These are phyloP conservation scores for Pseudachorutes palmiensis DNA, from an alignment of 1,140 invertebrate species.

Conservation along the genomic window DNA sequence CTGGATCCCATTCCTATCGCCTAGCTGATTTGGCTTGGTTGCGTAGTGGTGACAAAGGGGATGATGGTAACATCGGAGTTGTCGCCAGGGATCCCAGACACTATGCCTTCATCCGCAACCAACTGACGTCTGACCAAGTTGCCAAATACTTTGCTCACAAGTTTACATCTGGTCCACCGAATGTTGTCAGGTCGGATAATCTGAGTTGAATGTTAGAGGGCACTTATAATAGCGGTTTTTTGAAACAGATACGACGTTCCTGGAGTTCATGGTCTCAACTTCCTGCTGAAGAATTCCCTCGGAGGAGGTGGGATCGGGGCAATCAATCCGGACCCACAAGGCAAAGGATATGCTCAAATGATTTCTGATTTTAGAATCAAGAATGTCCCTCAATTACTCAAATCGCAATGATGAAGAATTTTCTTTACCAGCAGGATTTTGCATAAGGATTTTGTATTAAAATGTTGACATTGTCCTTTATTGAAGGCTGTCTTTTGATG, in stretches of 20 bases:
- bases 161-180: constrained; percentile 35
- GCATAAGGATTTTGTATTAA: too few species aligned
- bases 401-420: too few species aligned
- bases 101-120: constrained; percentile 45
- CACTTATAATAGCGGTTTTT: constrained; percentile 47
- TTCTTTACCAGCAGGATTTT: too few species aligned
- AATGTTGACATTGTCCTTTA: too few species aligned
- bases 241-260: constrained; percentile 41
- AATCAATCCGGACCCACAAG: constrained; percentile 46
- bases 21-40: constrained; percentile 47
- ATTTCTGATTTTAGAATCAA: constrained; percentile 44
- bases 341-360: constrained; percentile 48
- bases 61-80: constrained; percentile 49
- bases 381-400: constrained; percentile 40
- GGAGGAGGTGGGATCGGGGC: constrained; percentile 49
- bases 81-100: constrained; percentile 45
- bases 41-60: constrained; percentile 50
- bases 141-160: constrained; percentile 46
- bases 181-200: constrained; percentile 37
- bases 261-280: constrained; percentile 47
- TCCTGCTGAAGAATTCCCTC: constrained; percentile 44
- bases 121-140: constrained; percentile 44
- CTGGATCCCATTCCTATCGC: constrained; percentile 42
- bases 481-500: too few species aligned
- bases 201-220: constrained; percentile 42